A percentile compares a stretch with the other conserved stretches of the same genome.
Evolutionary conservation across 2,113 vertebrate genomes (phyloP).

Genomic region (Erythrolamprus reginae): DNA sequence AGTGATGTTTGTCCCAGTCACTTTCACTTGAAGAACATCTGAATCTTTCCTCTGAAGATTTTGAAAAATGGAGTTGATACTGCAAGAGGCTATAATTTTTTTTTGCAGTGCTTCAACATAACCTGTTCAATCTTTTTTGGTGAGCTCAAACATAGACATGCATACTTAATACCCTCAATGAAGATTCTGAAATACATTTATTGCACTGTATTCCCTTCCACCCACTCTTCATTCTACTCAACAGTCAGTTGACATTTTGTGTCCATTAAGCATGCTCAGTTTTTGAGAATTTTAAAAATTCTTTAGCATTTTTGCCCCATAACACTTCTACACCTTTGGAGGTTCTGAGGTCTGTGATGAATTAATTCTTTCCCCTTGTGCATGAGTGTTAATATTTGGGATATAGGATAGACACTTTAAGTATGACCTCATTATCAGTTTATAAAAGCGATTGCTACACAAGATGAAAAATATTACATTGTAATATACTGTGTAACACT

Average conservation of each 20-base stretch:
- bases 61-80: neutral
- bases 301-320: neutral
- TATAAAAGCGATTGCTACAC: neutral
- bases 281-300: neutral
- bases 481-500: neutral
- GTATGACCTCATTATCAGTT: neutral
- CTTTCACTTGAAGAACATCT: neutral
- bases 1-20: neutral
- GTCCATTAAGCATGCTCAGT: neutral
- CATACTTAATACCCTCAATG: neutral
- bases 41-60: neutral
- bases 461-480: neutral
- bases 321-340: neutral
- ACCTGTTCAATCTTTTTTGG: neutral
- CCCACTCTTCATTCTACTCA: neutral
- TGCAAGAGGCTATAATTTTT: neutral
- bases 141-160: neutral
- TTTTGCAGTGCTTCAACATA: neutral
- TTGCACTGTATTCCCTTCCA: neutral
- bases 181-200: neutral
- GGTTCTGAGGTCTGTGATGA: neutral
- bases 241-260: neutral
- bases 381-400: too few relatives aligned
- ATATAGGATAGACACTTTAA: neutral
- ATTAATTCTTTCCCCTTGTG: neutral